Percentiles rank a stretch among this genome's conserved stretches.
Evolutionary conservation across 2,797 vertebrate species (phyloP).

Genomic region (Sebastes miniatus): DNA sequence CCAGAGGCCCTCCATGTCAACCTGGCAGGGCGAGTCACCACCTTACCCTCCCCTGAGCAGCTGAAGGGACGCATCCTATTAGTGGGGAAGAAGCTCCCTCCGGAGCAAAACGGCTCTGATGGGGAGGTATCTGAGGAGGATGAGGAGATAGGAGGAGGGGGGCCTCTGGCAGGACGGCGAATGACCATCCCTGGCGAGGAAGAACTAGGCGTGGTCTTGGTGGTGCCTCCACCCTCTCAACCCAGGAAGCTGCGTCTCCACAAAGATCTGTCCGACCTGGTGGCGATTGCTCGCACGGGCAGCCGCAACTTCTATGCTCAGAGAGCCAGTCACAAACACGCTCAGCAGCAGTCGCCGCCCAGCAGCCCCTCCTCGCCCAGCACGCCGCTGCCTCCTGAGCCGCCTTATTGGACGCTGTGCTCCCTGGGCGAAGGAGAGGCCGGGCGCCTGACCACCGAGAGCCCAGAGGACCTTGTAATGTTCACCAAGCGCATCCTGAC

Average conservation of each 20-base stretch:
- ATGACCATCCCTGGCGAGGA: constrained; percentile 87
- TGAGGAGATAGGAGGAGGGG: constrained; percentile 88
- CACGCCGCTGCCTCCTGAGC: constrained; percentile 68
- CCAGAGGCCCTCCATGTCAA: constrained; percentile 81
- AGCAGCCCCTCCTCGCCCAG: constrained; percentile 75
- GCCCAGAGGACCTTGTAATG: constrained; percentile 94
- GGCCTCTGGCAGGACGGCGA: constrained; percentile 79
- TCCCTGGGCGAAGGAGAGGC: constrained; percentile 95
- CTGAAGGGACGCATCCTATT: constrained; percentile 90
- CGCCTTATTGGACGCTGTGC: constrained; percentile 89
- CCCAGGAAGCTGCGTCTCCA: constrained; percentile 84
- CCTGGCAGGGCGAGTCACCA: constrained; percentile 74
- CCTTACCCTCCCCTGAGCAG: constrained; percentile 93
- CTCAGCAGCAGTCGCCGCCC: constrained; percentile 76
- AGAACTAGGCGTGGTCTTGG: constrained; percentile 82
- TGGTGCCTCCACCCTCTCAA: constrained; percentile 88
- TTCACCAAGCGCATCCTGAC: constrained; percentile 95
- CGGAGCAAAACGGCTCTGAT: constrained; percentile 85
- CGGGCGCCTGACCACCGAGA: constrained; percentile 91
- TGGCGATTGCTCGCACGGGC: constrained; percentile 81
- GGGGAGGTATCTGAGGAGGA: constrained; percentile 97
- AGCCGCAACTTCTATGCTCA: constrained; percentile 82
- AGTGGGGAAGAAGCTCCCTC: constrained; percentile 91
- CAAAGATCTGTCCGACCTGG: constrained; percentile 91
- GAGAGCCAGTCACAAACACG: constrained; percentile 60